Evolutionary conservation across 2,888 invertebrate genomes (phyloP), one percentile per base, ranked within the genome.

Genomic region (Neoscelio sp.): DNA sequence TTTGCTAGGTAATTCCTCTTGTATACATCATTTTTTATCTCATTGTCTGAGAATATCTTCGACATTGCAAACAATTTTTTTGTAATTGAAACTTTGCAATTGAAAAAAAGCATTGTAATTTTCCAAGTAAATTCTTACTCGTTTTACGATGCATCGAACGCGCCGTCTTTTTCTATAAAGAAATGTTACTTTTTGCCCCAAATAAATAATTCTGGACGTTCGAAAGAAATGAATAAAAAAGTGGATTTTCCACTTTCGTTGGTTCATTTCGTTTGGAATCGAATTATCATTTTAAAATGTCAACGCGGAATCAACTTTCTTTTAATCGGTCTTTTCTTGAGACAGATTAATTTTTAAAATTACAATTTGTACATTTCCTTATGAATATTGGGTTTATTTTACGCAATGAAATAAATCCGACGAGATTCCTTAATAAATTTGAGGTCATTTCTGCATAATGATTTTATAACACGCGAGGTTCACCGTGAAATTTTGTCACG

Each of bases 391-490:
- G n/a, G n/a, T n/a, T n/a, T n/a, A n/a, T n/a, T n/a, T n/a, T n/a
- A n/a, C n/a, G n/a, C n/a, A n/a, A n/a, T n/a, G n/a, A n/a, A n/a
- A n/a, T n/a, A n/a, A n/a, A n/a, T n/a, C n/a, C n/a, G 23, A 35
- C 13, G 8, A 2, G 28, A 62, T 76, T 76, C 62, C 12, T 68
- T 38, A 68, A 60, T 40, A 68, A 46, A 64, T 70, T 48, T 64
- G 64, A 77, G 76, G 76, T 18, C 70, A 38, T 40, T 77, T 64
- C 56, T 77, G 76, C 70, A 77, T 77, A 64, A 77, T 50, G 70
- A 58, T 77, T 70, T 70, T 70, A 33, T 76, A 68, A 76, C 12
- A 26, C 13, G 30, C 65, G 75, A 54, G 62, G 76, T 64, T 76
- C 58, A 33, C 70, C 76, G 50, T 77, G 64, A 70, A 64, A 77